Evolutionary conservation across 2,888 invertebrate genomes (phyloP).

Genomic region (Liodrosophila aerea): DNA sequence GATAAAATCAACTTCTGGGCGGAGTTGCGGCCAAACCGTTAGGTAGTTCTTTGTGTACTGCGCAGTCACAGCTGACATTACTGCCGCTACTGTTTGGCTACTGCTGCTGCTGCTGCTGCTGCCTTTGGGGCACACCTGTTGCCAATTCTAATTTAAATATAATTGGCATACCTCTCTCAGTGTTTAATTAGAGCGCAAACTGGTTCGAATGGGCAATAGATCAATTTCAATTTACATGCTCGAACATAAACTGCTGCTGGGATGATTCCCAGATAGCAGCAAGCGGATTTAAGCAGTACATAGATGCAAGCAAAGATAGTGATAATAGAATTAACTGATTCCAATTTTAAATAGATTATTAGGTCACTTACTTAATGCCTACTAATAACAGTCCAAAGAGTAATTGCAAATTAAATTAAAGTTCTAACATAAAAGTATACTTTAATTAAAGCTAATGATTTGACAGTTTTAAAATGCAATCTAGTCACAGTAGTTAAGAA

Average conservation of each 20-base stretch:
- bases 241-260: slow-evolving; percentile 1
- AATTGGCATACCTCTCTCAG: slow-evolving; percentile 54
- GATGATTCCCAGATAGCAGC: neutral
- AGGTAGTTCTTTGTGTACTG: slow-evolving; percentile 47
- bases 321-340: no score
- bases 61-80: slow-evolving; percentile 11
- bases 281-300: neutral
- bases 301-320: neutral
- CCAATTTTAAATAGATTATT: no score
- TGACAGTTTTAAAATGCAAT: no score
- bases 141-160: slow-evolving; percentile 69
- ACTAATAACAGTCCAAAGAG: no score
- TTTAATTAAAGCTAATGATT: no score
- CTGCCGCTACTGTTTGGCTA: neutral
- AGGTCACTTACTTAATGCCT: no score
- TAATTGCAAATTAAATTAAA: no score
- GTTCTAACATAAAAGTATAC: no score
- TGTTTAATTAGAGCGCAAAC: slow-evolving; percentile 64
- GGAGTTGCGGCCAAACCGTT: slow-evolving; percentile 56
- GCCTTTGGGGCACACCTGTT: slow-evolving; percentile 64
- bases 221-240: slow-evolving; percentile 31
- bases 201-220: slow-evolving; percentile 44
- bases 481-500: no score
- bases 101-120: slow-evolving; percentile 4
- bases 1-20: neutral